Evolutionary conservation across 2,113 vertebrate genomes (phyloP), one percentile per base, ranked within the genome.

Genomic region (Arvicanthis niloticus): DNA sequence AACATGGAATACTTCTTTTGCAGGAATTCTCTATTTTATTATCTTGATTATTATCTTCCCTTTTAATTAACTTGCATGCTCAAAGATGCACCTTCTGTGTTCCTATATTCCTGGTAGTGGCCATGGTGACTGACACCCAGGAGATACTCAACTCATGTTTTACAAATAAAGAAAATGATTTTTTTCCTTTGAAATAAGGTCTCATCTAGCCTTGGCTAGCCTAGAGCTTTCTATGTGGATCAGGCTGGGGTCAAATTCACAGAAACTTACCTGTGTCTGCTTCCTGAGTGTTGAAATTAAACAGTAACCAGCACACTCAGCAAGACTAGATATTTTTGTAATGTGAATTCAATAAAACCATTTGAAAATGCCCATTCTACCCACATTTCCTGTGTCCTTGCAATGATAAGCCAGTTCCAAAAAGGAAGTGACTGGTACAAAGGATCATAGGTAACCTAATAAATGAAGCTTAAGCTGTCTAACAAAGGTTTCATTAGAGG

Each of bases 341-440:
- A 95, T 19, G 84, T 16, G 91, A 94, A 89, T 89, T 94, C 40
- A 88, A 78, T 67, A 89, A 93, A 88, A 40, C 5, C 58, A 90
- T 72, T 88, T 70, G 40, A 88, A 93, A n/a, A 77, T 26, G 67
- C 51, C 92, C 42, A 67, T 34, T 4, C 82, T 65, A 86, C 42
- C 16, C 4, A 94, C 65, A 84, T 96, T 88, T 11, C 37, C 72
- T 37, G 87, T 95, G n/a, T 37, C 60, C 31, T 91, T 92, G 34
- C 31, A 97, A 11, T 58, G 89, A 87, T 58, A 89, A 72, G 53
- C 42, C 40, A 7, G 5, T 56, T 95, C 10, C 60, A 48, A 87
- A 80, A 56, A 42, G 17, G 24, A 88, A 68, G 34, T 89, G 29
- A 81, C 5, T 73, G 89, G 34, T 67, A 60, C 72, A 60, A 4